Evolutionary conservation across 2,113 vertebrate genomes (phyloP).

Genomic region (Elanus axillaris): DNA sequence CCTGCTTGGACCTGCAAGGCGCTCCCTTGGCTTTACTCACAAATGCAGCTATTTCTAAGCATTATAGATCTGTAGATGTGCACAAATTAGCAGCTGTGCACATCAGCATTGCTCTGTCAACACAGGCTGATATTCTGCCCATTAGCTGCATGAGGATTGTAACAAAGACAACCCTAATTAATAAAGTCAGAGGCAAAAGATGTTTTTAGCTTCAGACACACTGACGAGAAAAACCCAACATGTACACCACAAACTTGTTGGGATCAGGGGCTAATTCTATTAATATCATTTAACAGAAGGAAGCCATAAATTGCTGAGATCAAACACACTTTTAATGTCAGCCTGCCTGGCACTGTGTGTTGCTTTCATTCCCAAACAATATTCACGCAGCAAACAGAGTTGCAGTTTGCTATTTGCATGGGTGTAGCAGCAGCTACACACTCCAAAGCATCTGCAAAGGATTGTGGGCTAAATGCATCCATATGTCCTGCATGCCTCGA

Average conservation of each 20-base stretch:
- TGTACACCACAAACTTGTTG: background rate
- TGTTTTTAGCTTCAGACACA: background rate
- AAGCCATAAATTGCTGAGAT: conserved; percentile 31
- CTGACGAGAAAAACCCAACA: background rate
- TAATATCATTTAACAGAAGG: conserved; percentile 19
- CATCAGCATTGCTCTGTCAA: background rate
- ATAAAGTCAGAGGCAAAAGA: background rate
- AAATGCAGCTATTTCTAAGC: background rate
- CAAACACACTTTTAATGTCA: conserved; percentile 1
- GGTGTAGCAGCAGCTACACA: conserved; percentile 22
- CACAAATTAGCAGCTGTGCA: background rate
- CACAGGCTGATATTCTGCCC: background rate
- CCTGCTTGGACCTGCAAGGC: background rate
- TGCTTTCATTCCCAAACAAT: conserved; percentile 37
- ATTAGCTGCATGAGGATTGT: background rate
- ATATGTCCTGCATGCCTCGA: conserved; percentile 51
- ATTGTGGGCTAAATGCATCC: conserved; percentile 66
- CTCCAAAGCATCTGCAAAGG: conserved; percentile 60
- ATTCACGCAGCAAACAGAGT: background rate
- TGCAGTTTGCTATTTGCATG: conserved; percentile 13
- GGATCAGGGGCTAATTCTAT: conserved; percentile 8
- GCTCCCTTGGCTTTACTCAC: background rate
- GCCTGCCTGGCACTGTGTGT: background rate
- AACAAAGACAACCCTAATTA: background rate
- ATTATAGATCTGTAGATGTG: background rate